These are phyloP conservation scores for Plumapathes pennacea DNA, from an alignment of 92 coral and sea anemone species.

Conservation along the genomic window DNA sequence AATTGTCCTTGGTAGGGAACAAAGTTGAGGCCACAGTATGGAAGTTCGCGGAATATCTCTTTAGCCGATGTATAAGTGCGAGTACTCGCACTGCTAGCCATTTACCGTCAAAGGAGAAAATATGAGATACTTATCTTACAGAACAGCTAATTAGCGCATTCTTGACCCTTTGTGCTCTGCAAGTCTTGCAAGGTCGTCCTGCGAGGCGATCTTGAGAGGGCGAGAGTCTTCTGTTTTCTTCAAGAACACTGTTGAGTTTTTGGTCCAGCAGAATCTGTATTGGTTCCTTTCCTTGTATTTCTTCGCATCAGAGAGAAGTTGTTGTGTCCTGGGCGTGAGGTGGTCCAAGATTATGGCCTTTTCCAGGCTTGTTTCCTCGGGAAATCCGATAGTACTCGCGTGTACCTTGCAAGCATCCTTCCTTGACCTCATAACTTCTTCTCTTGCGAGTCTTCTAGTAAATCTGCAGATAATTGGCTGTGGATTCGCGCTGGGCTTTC, in stretches of 20 bases:
- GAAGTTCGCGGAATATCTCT: no score
- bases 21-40: no score
- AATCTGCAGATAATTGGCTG: constrained; percentile 46
- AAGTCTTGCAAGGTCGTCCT: constrained; percentile 20
- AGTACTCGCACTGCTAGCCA: no score
- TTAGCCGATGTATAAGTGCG: no score
- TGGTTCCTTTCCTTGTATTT: neutral
- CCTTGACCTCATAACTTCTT: constrained; percentile 20
- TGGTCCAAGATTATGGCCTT: constrained; percentile 2
- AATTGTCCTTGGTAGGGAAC: no score
- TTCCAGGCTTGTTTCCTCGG: no score
- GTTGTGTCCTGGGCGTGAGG: neutral
- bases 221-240: constrained; percentile 29
- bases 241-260: constrained; percentile 29
- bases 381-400: constrained; percentile 6
- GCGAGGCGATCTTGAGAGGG: constrained; percentile 19
- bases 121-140: no score
- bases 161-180: no score
- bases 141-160: no score
- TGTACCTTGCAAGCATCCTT: constrained; percentile 2
- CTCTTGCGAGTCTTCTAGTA: constrained; percentile 22
- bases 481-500: constrained; percentile 11
- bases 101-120: no score
- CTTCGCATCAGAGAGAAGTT: constrained; percentile 1
- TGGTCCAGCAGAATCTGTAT: constrained; percentile 47